Conservation (phyloP, 2,113 vertebrate genomes). For the Scytalopus superciliaris region DNA sequence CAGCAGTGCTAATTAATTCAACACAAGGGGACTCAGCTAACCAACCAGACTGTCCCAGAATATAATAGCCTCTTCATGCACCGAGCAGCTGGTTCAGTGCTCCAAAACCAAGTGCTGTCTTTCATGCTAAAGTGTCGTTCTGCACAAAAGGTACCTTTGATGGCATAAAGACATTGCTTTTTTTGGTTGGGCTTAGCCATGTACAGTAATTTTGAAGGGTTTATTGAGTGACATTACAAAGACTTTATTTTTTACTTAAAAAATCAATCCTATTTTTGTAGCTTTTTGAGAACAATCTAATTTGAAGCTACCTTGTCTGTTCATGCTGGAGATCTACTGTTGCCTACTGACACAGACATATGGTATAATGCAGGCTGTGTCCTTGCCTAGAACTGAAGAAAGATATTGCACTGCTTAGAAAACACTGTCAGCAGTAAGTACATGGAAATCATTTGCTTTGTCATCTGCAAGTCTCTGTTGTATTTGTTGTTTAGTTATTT, state of each 20-base stretch:
- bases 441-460: not conserved
- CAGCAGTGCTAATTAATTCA: constrained; percentile 53
- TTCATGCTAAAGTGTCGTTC: not conserved
- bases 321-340: not conserved
- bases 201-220: not conserved
- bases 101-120: constrained; percentile 1
- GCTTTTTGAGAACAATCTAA: not conserved
- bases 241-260: not conserved
- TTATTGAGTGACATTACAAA: not conserved
- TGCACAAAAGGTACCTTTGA: not conserved
- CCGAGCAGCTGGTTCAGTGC: constrained; percentile 4
- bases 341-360: not conserved
- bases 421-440: not conserved
- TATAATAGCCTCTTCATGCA: not conserved
- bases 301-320: not conserved
- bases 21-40: not conserved
- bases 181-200: not conserved
- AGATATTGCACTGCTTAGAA: not conserved
- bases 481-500: not conserved
- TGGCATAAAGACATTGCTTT: not conserved
- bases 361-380: not conserved
- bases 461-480: not conserved
- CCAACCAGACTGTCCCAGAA: constrained; percentile 18
- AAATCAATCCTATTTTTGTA: not conserved
- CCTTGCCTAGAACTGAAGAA: not conserved